A percentile compares a stretch with the other conserved stretches of the same genome.
Conservation (phyloP, 2,113 vertebrate species). For the Chionomys nivalis region DNA sequence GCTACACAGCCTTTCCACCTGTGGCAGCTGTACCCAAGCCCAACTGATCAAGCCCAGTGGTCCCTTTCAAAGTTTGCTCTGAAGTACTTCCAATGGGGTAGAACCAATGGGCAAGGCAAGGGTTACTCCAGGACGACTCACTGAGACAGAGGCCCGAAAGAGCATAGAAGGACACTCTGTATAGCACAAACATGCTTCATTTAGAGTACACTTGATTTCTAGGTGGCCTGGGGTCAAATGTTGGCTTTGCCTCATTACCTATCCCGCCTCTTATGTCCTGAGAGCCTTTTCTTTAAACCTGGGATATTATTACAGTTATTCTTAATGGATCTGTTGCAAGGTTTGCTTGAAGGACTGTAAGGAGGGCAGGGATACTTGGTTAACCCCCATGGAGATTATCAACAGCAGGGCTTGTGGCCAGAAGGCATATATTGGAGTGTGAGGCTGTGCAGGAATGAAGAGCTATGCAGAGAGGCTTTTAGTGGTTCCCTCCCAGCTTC, state of each 20-base stretch:
- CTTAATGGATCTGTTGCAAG: not conserved
- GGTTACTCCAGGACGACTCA: not conserved
- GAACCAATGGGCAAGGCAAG: not conserved
- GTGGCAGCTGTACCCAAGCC: not conserved
- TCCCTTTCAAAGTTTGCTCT: not conserved
- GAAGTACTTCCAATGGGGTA: not conserved
- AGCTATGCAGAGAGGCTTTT: not conserved
- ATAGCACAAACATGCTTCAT: not conserved
- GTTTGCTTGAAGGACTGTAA: not conserved
- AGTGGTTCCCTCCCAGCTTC: not conserved
- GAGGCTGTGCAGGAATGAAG: not conserved
- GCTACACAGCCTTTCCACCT: not conserved
- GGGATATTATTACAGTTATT: not conserved
- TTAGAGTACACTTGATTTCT: not conserved
- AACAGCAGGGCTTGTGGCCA: not conserved
- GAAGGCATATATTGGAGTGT: not conserved
- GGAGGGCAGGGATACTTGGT: not conserved
- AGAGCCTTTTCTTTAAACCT: not conserved
- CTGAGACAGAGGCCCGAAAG: not conserved
- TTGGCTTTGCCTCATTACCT: not conserved
- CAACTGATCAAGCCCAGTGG: not conserved
- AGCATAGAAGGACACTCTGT: not conserved
- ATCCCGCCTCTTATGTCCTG: not conserved
- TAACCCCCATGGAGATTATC: not conserved
- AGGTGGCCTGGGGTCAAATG: not conserved